Base-by-base conservation (phyloP, 1,140 invertebrate genomes). In the Plectus sambesii region DNA sequence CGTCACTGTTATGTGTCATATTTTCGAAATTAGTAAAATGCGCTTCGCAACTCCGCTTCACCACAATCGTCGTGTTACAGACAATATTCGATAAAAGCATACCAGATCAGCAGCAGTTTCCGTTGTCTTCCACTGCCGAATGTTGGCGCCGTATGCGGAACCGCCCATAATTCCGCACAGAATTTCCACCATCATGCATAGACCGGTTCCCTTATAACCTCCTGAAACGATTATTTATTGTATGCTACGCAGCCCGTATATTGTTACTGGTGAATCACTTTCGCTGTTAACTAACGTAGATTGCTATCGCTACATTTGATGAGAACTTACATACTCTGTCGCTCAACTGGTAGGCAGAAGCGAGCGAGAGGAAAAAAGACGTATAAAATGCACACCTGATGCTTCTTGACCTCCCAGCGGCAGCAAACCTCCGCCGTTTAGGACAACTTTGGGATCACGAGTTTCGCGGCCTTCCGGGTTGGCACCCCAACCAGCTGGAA, bases 131-230 rank as follows among this genome's bases (percentile, higher is more conserved):
- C 87, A 90, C 22, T 75, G 76, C 4, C 85, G 74, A 84, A 81
- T 22, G 83, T 72, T 68, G 20, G 72, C 72, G 8, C 74, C 75
- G 57, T 69, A 76, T 19, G 59, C 41, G 2, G 70, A 60, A 20
- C 72, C 74, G 22, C 58, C 62, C 19, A 76, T 55, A 51, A 76
- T 73, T 3, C 74, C 73, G 58, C 73, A 75, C 26, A 75, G 68
- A 22, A 75, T 70, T 66, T 96, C 89, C 0, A 92, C 85, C 78
- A 93, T 79, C 48, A 85, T 76, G 0, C 78, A 80, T 2, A 94
- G 63, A 0, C 88, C 89, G 56, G 80, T 90, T 1, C 89, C 89
- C 70, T 94, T 93, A 69, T 90, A 92, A 1, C 87, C 86, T 12
- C 70, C 55, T 26, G 20, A 1, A 56, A 5, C 15, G 33, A 6